A percentile compares a stretch with the other conserved stretches of the same genome.
Evolutionary conservation across 2,888 invertebrate species (phyloP).

Genomic region (Brassicogethes aeneus): DNA sequence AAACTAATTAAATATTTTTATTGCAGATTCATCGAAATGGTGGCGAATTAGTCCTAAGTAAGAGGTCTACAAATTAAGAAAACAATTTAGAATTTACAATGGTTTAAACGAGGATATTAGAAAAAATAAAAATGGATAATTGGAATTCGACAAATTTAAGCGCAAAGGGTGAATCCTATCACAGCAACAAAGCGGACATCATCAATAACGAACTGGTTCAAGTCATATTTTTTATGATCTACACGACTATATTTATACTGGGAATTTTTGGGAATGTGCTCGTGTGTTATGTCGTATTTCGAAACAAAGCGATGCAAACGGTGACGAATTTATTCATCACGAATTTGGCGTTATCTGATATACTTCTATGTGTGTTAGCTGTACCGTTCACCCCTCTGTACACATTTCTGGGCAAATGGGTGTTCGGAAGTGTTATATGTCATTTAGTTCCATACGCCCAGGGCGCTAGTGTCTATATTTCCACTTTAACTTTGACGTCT

Average conservation of each 20-base stretch:
- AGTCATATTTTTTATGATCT: slow-evolving; percentile 66
- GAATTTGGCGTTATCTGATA: slow-evolving; percentile 91
- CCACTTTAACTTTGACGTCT: slow-evolving; percentile 91
- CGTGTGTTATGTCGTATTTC: slow-evolving; percentile 87
- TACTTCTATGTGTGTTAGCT: slow-evolving; percentile 84
- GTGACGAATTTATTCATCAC: slow-evolving; percentile 97
- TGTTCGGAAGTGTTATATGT: slow-evolving; percentile 84
- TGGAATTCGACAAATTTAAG: neutral
- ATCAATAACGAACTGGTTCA: slow-evolving; percentile 61
- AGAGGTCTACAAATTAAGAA: too few species aligned
- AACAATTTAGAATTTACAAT: too few species aligned
- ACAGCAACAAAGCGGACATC: slow-evolving; percentile 26
- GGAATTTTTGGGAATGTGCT: slow-evolving; percentile 85
- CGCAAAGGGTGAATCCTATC: neutral
- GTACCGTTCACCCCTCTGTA: slow-evolving; percentile 96
- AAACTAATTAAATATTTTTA: neutral
- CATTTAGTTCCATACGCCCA: slow-evolving; percentile 90
- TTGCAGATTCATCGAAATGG: neutral
- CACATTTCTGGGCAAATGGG: slow-evolving; percentile 86
- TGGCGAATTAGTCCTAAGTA: too few species aligned
- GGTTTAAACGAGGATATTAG: too few species aligned
- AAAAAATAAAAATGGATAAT: neutral
- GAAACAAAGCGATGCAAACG: slow-evolving; percentile 93
- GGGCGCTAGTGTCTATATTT: slow-evolving; percentile 95
- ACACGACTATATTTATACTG: slow-evolving; percentile 76